phyloP scores from a whole-genome alignment of 2,797 vertebrate species.

The Cossypha caffra region DNA sequence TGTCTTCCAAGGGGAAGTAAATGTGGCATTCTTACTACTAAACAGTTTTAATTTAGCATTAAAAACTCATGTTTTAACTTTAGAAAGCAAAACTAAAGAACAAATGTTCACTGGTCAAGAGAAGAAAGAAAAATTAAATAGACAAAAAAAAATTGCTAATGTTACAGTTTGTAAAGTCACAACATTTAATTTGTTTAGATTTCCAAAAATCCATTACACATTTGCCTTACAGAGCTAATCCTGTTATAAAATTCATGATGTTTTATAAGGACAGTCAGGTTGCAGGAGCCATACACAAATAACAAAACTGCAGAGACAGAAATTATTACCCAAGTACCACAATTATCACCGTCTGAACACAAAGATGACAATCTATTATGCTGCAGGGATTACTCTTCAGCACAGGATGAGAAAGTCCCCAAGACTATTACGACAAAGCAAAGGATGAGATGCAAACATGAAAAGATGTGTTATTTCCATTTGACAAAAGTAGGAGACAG shows the following conservation, averaged over 20 bases:
- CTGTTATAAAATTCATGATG: background rate
- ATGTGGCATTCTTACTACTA: background rate
- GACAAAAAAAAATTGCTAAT: background rate
- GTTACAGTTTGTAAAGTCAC: background rate
- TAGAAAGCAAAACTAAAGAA: background rate
- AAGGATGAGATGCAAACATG: background rate
- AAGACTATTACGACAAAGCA: background rate
- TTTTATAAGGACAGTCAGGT: background rate
- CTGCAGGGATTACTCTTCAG: background rate
- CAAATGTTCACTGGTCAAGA: background rate
- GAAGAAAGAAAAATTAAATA: background rate
- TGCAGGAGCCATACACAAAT: background rate
- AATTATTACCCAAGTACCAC: background rate
- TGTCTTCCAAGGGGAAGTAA: background rate
- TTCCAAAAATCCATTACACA: background rate
- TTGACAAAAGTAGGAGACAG: conserved; percentile 21
- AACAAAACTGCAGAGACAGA: background rate
- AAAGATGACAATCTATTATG: background rate
- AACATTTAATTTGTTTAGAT: background rate
- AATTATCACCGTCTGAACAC: background rate
- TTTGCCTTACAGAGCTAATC: background rate
- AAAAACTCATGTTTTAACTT: background rate
- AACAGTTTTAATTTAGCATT: background rate
- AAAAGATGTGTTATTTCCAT: conserved; percentile 6
- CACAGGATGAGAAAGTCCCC: background rate